Evolutionary conservation across 1,140 invertebrate species (phyloP).

Genomic region (Helicoverpa armigera): DNA sequence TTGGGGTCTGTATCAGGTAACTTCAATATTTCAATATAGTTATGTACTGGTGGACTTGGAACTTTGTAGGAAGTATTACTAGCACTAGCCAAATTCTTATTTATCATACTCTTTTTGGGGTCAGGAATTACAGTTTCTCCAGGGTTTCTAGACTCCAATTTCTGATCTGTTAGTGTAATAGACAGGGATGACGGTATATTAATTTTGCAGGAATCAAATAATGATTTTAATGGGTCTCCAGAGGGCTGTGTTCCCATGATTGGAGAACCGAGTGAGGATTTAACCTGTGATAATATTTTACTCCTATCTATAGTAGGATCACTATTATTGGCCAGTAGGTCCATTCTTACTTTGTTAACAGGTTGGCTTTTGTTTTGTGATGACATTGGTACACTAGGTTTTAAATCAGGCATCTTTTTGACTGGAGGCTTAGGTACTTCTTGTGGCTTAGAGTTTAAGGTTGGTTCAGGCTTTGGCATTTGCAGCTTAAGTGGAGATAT

Average conservation of each 20-base stretch:
- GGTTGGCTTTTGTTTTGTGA: slow-evolving; percentile 64
- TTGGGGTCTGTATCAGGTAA: slow-evolving; percentile 84
- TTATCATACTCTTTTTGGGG: slow-evolving; percentile 74
- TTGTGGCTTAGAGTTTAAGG: slow-evolving; percentile 55
- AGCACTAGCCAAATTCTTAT: slow-evolving; percentile 74
- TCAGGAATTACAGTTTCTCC: slow-evolving; percentile 67
- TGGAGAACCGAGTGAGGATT: slow-evolving; percentile 70
- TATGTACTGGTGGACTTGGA: slow-evolving; percentile 87
- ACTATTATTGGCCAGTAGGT: slow-evolving; percentile 82
- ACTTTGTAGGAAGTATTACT: slow-evolving; percentile 75
- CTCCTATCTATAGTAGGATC: slow-evolving; percentile 81
- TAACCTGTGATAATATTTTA: slow-evolving; percentile 82
- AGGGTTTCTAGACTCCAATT: slow-evolving; percentile 73
- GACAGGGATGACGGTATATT: slow-evolving; percentile 88
- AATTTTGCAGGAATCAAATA: slow-evolving; percentile 88
- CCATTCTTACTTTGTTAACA: slow-evolving; percentile 79
- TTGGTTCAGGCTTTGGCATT: slow-evolving; percentile 72
- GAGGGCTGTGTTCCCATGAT: slow-evolving; percentile 65
- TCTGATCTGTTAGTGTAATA: slow-evolving; percentile 87
- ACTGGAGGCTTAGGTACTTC: slow-evolving; percentile 67
- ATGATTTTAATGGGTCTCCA: slow-evolving; percentile 85
- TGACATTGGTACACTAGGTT: slow-evolving; percentile 68
- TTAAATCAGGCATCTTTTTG: slow-evolving; percentile 82
- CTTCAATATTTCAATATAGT: slow-evolving; percentile 88
- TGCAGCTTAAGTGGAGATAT: slow-evolving; percentile 79